Conservation (phyloP, 1,140 invertebrate species). For the Eupeodes corollae region DNA sequence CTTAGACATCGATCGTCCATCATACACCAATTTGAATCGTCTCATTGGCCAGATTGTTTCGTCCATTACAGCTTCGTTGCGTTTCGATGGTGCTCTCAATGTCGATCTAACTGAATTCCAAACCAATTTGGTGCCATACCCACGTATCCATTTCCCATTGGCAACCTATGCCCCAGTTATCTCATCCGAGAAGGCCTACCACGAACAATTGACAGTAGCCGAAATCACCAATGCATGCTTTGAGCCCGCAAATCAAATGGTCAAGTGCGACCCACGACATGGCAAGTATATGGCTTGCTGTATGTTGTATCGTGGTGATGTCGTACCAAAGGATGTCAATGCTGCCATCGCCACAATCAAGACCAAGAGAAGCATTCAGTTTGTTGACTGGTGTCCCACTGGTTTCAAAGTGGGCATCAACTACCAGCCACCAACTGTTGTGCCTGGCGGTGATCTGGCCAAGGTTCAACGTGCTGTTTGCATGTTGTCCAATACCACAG, state of each 20-base stretch:
- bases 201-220: constrained; percentile 62
- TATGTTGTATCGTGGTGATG: constrained; percentile 63
- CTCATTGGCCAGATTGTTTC: constrained; percentile 75
- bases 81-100: constrained; percentile 80
- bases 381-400: constrained; percentile 74
- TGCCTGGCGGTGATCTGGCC: constrained; percentile 67
- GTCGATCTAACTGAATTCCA: constrained; percentile 86
- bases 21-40: constrained; percentile 68
- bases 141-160: constrained; percentile 68
- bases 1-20: constrained; percentile 73
- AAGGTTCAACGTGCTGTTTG: constrained; percentile 76
- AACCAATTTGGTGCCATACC: constrained; percentile 74
- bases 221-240: constrained; percentile 76
- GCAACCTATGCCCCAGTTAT: constrained; percentile 69
- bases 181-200: constrained; percentile 71
- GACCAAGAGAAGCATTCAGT: constrained; percentile 71
- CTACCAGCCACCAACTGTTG: constrained; percentile 76
- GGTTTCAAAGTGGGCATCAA: constrained; percentile 71
- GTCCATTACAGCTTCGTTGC: constrained; percentile 72
- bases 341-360: constrained; percentile 83
- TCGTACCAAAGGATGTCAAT: constrained; percentile 77
- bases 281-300: constrained; percentile 82
- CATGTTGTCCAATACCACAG: constrained; percentile 78
- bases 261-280: constrained; percentile 70
- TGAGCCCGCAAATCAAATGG: constrained; percentile 76